A percentile compares a stretch with the other conserved stretches of the same genome.
Evolutionary conservation across 2,888 invertebrate genomes (phyloP).

Genomic region (Odontocolon sp.): DNA sequence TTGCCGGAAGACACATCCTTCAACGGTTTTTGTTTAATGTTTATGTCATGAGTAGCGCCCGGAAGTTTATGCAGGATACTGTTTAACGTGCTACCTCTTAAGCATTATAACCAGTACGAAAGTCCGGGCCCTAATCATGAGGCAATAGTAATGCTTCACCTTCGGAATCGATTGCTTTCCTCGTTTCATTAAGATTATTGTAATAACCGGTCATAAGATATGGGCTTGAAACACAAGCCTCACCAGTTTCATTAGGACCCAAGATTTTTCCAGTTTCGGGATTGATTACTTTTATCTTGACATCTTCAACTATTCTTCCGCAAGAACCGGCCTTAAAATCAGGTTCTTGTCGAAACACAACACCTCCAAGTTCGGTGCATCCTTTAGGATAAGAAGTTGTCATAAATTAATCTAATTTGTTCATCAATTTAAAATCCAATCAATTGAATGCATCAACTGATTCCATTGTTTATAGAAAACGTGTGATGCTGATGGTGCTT

Average conservation of each 20-base stretch:
- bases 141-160: conserved; percentile 63
- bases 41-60: too few relatives aligned
- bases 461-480: not conserved
- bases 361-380: conserved; percentile 70
- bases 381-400: conserved; percentile 63
- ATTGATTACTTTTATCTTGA: conserved; percentile 69
- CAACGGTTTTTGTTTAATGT: not conserved
- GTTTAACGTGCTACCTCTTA: too few relatives aligned
- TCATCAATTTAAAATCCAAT: too few relatives aligned
- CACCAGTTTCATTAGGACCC: conserved; percentile 69
- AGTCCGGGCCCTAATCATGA: too few relatives aligned
- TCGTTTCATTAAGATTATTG: conserved; percentile 63
- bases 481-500: not conserved
- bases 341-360: conserved; percentile 44
- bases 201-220: conserved; percentile 63
- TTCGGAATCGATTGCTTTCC: conserved; percentile 63
- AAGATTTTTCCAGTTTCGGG: conserved; percentile 55
- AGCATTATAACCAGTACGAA: too few relatives aligned
- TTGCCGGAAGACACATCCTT: too few relatives aligned
- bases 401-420: not conserved
- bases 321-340: conserved; percentile 66
- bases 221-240: conserved; percentile 63
- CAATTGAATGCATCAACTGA: not conserved
- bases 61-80: too few relatives aligned
- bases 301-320: conserved; percentile 62